Evolutionary conservation across 1,140 invertebrate genomes (phyloP).

Genomic region (Eciton burchellii): DNA sequence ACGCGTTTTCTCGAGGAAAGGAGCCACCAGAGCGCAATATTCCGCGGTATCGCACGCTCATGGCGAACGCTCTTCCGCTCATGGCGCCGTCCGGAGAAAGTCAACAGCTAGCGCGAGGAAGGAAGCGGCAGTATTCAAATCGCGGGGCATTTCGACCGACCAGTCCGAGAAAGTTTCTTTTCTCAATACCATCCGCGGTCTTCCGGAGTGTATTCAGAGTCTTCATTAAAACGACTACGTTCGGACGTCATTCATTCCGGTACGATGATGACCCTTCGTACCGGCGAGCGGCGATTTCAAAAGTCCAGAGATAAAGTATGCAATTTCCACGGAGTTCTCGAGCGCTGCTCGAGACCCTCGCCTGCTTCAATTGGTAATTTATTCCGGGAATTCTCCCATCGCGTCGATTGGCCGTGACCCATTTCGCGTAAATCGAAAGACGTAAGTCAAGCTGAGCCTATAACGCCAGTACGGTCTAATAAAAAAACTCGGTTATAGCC

Average conservation of each 20-base stretch:
- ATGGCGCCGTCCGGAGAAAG: constrained; percentile 42
- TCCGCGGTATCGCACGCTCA: constrained; percentile 59
- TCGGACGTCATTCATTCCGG: constrained; percentile 60
- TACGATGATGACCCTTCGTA: not conserved
- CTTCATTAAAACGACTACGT: constrained; percentile 61
- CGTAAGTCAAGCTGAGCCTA: not conserved
- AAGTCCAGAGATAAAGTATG: not conserved
- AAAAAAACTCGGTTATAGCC: no score
- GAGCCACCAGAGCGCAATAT: constrained; percentile 64
- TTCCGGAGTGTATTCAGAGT: constrained; percentile 46
- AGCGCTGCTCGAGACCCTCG: not conserved
- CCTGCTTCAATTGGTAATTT: not conserved
- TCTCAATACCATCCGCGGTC: constrained; percentile 61
- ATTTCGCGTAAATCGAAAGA: not conserved
- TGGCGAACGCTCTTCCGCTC: constrained; percentile 66
- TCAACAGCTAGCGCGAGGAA: constrained; percentile 8
- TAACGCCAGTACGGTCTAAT: not conserved
- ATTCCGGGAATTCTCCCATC: not conserved
- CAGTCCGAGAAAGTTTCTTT: constrained; percentile 70
- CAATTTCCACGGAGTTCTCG: not conserved
- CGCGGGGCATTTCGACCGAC: constrained; percentile 52
- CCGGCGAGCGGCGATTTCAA: not conserved
- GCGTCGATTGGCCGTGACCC: not conserved
- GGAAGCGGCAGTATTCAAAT: constrained; percentile 62
- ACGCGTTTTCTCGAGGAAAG: not conserved